These are phyloP conservation scores for Sebastes miniatus DNA, from an alignment of 2,797 vertebrate genomes.

Conservation along the genomic window DNA sequence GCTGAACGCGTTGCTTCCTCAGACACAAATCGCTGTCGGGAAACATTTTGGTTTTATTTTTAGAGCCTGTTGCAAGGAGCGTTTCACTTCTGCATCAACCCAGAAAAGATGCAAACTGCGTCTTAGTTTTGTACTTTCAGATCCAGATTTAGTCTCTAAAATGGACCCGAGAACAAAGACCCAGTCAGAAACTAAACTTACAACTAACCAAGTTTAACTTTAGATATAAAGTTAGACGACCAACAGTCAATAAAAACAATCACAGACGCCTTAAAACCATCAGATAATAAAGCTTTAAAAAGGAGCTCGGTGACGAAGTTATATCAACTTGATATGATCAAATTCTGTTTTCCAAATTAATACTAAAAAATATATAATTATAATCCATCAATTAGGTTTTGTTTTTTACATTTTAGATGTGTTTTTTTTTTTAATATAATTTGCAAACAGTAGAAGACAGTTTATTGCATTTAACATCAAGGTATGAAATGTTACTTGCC, in stretches of 20 bases:
- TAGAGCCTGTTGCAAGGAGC: background rate
- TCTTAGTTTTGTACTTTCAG: background rate
- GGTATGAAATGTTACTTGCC: background rate
- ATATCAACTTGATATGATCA: background rate
- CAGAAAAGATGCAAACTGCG: background rate
- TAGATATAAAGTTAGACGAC: background rate
- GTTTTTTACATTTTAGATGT: background rate
- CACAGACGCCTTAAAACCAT: background rate
- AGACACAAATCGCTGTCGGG: background rate
- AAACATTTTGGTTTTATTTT: background rate
- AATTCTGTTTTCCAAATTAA: too few relatives aligned
- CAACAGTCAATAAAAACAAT: background rate
- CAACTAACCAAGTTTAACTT: background rate
- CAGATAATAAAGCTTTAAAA: background rate
- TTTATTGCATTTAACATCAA: background rate
- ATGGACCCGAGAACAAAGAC: background rate
- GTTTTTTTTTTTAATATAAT: background rate
- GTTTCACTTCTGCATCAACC: background rate
- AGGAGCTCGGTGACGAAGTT: background rate
- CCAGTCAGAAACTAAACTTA: background rate
- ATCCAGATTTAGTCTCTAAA: background rate
- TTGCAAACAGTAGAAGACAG: background rate
- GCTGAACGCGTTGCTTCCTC: background rate
- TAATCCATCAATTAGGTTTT: too few relatives aligned
- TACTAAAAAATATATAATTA: too few relatives aligned